These are phyloP conservation scores for Luperina testacea DNA, from an alignment of 2,888 invertebrate species.

Conservation along the genomic window DNA sequence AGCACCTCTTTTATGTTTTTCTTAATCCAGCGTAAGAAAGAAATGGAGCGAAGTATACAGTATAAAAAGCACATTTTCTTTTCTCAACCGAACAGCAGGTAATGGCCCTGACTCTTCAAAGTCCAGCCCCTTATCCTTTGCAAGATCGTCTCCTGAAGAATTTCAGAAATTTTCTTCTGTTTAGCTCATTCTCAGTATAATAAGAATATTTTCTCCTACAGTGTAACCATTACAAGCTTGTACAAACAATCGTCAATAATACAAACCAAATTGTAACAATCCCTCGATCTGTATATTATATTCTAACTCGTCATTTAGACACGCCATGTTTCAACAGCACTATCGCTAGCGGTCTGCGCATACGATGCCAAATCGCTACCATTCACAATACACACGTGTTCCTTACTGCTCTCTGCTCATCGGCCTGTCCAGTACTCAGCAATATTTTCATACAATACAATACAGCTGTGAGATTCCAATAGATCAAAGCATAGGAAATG, in stretches of 20 bases:
- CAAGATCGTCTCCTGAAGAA: background rate
- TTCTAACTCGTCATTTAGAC: constrained; percentile 10
- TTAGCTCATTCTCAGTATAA: background rate
- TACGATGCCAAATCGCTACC: constrained; percentile 36
- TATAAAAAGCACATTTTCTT: background rate
- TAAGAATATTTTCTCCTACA: too few species aligned
- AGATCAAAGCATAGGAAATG: constrained; percentile 44
- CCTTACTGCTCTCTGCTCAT: constrained; percentile 25
- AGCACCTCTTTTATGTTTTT: too few species aligned
- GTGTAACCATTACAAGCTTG: background rate
- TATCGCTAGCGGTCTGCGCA: background rate
- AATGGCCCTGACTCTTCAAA: background rate
- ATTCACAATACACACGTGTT: constrained; percentile 19
- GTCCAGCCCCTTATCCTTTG: background rate
- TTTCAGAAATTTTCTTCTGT: background rate
- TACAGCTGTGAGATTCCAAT: constrained; percentile 35
- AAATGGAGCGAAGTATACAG: background rate
- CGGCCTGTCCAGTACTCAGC: constrained; percentile 7
- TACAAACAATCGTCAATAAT: constrained; percentile 16
- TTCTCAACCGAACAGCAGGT: too few species aligned
- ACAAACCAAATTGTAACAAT: constrained; percentile 18
- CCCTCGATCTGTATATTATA: constrained; percentile 24
- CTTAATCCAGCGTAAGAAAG: background rate
- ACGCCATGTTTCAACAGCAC: constrained; percentile 16
- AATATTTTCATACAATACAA: constrained; percentile 38